Base-by-base conservation (phyloP, 2,888 invertebrate genomes). In the Polyommatus iphigenia region DNA sequence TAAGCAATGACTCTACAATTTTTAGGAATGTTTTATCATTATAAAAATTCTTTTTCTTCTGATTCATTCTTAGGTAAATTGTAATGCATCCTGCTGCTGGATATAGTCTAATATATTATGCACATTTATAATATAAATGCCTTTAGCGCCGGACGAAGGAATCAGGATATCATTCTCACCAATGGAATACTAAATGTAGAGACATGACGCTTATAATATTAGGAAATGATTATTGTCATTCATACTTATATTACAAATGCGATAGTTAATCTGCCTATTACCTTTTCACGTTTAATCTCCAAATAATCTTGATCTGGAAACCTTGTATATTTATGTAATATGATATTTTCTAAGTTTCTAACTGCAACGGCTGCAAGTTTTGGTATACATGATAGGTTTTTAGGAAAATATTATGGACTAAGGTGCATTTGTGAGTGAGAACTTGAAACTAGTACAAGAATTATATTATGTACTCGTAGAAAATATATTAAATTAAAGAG, bases 141-240 rank as follows among this genome's bases (percentile, higher is more conserved):
- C 67, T 67, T 29, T 29, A 67, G 67, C 67, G 67, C 67, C 67
- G 67, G 67, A 67, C 15, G 67, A 67, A 32, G 67, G 67, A 67
- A 67, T 67, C 67, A 67, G 67, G 67, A 67, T 67, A 67, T 67
- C n/a, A 62, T 24, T 29, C 67, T 29, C 67, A 67, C 29, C 67
- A 29, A 67, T 67, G 29, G 67, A 67, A 67, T 67, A 67, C 67
- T 29, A 29, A 67, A 67, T 67, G 67, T 29, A 18, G 67, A 67
- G 67, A 4, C 20, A 10, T 67, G 29, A 67, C 24, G 29, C 67
- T 32, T 67, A 46, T 46, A 46, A 46, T 46, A 13, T 46, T 46
- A 67, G 67, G 67, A 67, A 32, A 67, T 62, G 3, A 62, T 32
- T 20, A 62, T 62, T 29, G 67, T 67, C 15, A 67, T 54, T 18